Conservation (phyloP, 1,140 invertebrate species). For the Drosophila lacteicornis region DNA sequence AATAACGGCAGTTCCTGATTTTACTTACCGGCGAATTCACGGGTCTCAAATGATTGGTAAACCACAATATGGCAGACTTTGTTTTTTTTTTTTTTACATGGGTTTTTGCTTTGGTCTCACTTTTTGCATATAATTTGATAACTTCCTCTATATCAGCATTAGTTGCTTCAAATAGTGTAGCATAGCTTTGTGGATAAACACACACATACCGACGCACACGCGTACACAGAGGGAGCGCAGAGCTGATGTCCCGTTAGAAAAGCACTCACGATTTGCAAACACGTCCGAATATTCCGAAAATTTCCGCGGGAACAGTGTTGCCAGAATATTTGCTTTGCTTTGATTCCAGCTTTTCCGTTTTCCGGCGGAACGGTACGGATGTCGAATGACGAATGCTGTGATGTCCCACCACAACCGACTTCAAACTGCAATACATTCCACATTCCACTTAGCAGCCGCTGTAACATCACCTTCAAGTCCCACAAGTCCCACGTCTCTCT, state of each 20-base stretch:
- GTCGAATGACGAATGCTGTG: too few relatives aligned
- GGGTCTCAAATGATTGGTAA: constrained; percentile 10
- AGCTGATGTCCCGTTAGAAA: constrained; percentile 12
- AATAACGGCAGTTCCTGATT: constrained; percentile 47
- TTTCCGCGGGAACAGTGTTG: constrained; percentile 8
- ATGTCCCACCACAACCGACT: too few relatives aligned
- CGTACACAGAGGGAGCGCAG: constrained; percentile 9
- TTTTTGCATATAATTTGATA: constrained; percentile 13
- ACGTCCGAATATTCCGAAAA: constrained; percentile 2
- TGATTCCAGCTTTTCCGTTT: too few relatives aligned
- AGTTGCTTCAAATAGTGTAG: constrained; percentile 32
- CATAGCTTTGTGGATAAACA: constrained; percentile 40
- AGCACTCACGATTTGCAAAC: constrained; percentile 27
- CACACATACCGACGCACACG: constrained; percentile 28
- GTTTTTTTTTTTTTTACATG: constrained; percentile 3
- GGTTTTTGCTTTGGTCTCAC: constrained; percentile 14
- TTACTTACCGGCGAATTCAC: constrained; percentile 58
- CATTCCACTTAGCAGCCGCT: too few relatives aligned
- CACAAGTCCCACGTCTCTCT: too few relatives aligned
- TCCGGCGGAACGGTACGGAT: too few relatives aligned
- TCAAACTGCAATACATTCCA: too few relatives aligned
- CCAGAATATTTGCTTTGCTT: too few relatives aligned
- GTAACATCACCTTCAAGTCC: too few relatives aligned
- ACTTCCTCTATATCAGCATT: constrained; percentile 43
- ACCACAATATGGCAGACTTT: constrained; percentile 10